Percentiles rank a stretch among this genome's conserved stretches.
Conservation (phyloP, 2,113 vertebrate species). For the Ageneiosus marmoratus region DNA sequence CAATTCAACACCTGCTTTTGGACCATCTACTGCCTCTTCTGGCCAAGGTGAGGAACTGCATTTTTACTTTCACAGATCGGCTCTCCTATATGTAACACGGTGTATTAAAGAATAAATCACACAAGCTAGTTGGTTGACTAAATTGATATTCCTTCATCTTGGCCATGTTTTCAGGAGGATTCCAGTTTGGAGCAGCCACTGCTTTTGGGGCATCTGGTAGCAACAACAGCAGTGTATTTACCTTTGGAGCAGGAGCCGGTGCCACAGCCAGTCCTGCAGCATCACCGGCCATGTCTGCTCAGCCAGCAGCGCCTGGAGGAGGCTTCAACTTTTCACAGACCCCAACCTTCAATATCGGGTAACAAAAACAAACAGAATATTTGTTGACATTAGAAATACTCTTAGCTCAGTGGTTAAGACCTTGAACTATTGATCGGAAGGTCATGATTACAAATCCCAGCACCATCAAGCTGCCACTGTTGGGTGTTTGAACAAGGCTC, state of each 20-base stretch:
- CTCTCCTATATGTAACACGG: neutral
- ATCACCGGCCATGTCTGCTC: constrained; percentile 70
- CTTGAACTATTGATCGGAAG: too few species aligned
- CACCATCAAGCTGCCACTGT: too few species aligned
- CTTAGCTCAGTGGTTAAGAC: neutral
- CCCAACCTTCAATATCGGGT: constrained; percentile 84
- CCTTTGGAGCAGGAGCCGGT: constrained; percentile 74
- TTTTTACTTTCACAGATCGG: neutral
- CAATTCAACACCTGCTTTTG: constrained; percentile 77
- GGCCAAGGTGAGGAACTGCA: constrained; percentile 71
- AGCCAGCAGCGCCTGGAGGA: constrained; percentile 70
- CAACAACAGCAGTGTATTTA: constrained; percentile 75
- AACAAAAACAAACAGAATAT: constrained; percentile 49
- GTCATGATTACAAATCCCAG: too few species aligned
- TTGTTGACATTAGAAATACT: too few species aligned
- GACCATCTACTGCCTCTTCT: constrained; percentile 70
- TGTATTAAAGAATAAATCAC: neutral
- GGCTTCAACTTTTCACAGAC: constrained; percentile 79
- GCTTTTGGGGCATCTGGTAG: constrained; percentile 75
- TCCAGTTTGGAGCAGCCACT: constrained; percentile 84
- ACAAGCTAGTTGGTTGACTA: neutral
- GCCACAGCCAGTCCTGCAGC: constrained; percentile 61
- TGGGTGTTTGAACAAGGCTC: too few species aligned
- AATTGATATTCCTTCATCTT: neutral
- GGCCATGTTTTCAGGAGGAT: constrained; percentile 71